Base-by-base conservation (phyloP, 1,140 invertebrate genomes). In the Lordiphosa mommai region DNA sequence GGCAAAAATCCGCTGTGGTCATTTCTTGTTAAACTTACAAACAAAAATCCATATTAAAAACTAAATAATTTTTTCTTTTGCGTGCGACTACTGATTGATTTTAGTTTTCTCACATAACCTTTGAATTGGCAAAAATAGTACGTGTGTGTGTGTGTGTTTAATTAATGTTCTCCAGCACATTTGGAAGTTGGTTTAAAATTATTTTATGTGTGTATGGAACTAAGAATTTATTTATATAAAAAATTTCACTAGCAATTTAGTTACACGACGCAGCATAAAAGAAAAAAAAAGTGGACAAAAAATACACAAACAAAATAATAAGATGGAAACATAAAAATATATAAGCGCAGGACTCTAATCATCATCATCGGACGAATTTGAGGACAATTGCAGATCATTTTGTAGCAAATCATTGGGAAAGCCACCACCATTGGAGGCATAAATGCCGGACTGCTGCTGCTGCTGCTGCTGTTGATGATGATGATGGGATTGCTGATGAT, bases 311-410 rank as follows among this genome's bases (percentile, higher is more conserved):
- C 23, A 33, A 1, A 9, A n/a, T 8, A 12, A 4, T 7, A 13
- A 9, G 3, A 9, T 4, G n/a, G 10, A 17, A 10, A 36, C 41
- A n/a, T n/a, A n/a, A n/a, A n/a, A n/a, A n/a, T n/a, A n/a, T n/a
- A n/a, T n/a, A n/a, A n/a, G n/a, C n/a, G n/a, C n/a, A n/a, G n/a
- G n/a, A n/a, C n/a, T n/a, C n/a, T 80, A 86, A 61, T 87, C 77
- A 61, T 88, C 86, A 48, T 86, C 86, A 50, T 88, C 86, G 58
- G 86, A 88, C 66, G 87, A 88, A 69, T 88, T 87, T 33, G 87
- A 88, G 34, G 88, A 94, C 58, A 95, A 89, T 79, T 93, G 92
- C 64, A 95, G 89, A 90, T 95, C 94, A 69, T 94, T 93, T 80
- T 92, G 92, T 36, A 94, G 88, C 63, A 93, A 89, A 88, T 91